Conservation (phyloP, 2,888 invertebrate species). For the Megalurothrips usitatus region DNA sequence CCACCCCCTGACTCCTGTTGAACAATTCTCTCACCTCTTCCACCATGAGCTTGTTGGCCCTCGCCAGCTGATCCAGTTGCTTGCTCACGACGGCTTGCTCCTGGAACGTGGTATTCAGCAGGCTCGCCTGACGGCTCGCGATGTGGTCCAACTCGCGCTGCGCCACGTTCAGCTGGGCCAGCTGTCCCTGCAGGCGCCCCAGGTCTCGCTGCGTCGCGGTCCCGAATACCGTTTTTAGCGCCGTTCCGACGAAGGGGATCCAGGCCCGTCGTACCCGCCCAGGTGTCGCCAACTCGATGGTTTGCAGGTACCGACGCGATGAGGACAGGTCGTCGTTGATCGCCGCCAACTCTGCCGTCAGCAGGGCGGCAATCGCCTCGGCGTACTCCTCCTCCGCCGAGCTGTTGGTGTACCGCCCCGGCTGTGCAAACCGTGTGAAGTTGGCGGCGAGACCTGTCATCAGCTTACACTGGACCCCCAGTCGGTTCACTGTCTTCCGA, state of each 20-base stretch:
- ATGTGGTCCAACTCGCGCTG: background rate
- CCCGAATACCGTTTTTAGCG: background rate
- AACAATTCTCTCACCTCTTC: background rate
- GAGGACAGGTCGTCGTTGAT: no score
- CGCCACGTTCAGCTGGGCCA: background rate
- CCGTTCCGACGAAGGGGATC: background rate
- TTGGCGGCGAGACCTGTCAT: no score
- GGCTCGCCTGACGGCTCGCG: background rate
- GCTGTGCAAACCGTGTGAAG: no score
- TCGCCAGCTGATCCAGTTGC: background rate
- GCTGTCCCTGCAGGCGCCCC: background rate
- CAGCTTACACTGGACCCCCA: no score
- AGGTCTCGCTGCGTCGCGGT: background rate
- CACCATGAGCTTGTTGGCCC: background rate
- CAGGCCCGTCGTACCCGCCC: background rate
- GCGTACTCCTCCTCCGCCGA: no score
- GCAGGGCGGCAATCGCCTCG: no score
- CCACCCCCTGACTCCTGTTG: no score
- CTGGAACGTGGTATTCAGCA: background rate
- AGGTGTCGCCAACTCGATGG: no score
- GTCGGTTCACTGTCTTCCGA: no score
- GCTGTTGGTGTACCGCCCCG: no score
- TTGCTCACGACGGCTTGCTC: background rate
- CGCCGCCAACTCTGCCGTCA: no score
- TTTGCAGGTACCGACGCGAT: no score